Base-by-base conservation (phyloP, 2,888 invertebrate genomes). In the Stenodema calcarata region DNA sequence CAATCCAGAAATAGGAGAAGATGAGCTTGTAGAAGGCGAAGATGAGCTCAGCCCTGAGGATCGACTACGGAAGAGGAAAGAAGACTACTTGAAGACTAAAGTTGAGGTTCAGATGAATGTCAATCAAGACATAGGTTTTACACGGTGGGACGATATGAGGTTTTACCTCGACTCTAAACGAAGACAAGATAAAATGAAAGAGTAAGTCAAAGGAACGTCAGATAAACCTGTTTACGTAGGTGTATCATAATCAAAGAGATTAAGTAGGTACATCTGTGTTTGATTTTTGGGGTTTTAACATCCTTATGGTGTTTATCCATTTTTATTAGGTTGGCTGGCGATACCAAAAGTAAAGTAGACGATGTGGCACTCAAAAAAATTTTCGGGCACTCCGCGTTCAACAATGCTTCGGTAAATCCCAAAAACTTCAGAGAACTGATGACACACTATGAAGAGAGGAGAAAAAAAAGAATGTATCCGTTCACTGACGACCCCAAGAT, bases 321-420 rank as follows among this genome's bases (percentile, higher is more conserved):
- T n/a, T n/a, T n/a, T n/a, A n/a, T n/a, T 23, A 78, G 78, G 23
- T 44, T 30, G 27, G 14, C 41, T 6, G 23, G 27, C 0, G 78
- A 42, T 18, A n/a, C 23, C 1, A 44, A 44, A 78, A 44, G 78
- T 11, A 9, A 73, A 35, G 1, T 73, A 35, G 30, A 47, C n/a
- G 84, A 73, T 18, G 75, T 7, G 16, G 42, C 30, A n/a, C 41
- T 84, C 18, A 70, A 75, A n/a, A 47, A 44, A 27, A 18, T 84
- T 2, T 84, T 84, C 47, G 84, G 73, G 4, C 70, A 75, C 44
- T 50, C 28, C n/a, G 23, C 28, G 50, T 84, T 84, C 30, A 16
- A 75, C 16, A 16, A 42, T 28, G 62, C 73, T 1, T 84, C 75
- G 84, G 84, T 84, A 3, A 73, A 84, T 44, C 84, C 84, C n/a